Base-by-base conservation (phyloP, 2,113 vertebrate species). In the Pangasianodon hypophthalmus region DNA sequence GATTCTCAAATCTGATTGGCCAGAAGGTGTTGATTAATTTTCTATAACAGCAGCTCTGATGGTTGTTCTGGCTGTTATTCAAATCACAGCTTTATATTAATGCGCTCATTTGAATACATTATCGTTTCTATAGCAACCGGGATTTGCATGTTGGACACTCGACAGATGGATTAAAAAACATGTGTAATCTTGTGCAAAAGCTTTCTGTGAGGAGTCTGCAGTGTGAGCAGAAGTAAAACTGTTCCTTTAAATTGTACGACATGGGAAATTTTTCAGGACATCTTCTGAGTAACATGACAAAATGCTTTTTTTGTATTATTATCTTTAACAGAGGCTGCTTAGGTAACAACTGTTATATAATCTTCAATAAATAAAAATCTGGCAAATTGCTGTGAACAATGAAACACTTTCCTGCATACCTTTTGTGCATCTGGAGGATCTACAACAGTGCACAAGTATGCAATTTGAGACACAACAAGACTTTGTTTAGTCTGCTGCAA, bases 401-500 rank as follows among this genome's bases (percentile, higher is more conserved):
- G 44, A 48, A 29, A 11, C 24, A 1, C 9, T 46, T 77, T 32
- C 44, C 77, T 6, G 1, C 46, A 14, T 29, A 6, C 24, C 46
- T 29, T 29, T n/a, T 19, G 3, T 37, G 6, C 14, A 83, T 56
- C 52, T 37, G 52, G 16, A 37, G 18, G 52, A 56, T 56, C 81
- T 58, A 24, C 8, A 52, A 32, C n/a, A 37, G 54, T 2, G 11
- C 24, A 41, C 8, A 52, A 24, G 3, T 21, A 24, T 6, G 14
- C 80, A 82, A 56, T 56, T 56, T 56, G 16, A 58, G 19, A 84
- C 32, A 62, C 19, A 44, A 84, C 56, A 62, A 13, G 0, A 14
- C 21, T 44, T 26, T 84, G 82, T 82, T 82, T 82, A 37, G 80
- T 64, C 50, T 87, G 32, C 54, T 24, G 52, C 62, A 50, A 77